phyloP scores from a whole-genome alignment of 1,140 invertebrate species.

The Dreissena polymorpha region DNA sequence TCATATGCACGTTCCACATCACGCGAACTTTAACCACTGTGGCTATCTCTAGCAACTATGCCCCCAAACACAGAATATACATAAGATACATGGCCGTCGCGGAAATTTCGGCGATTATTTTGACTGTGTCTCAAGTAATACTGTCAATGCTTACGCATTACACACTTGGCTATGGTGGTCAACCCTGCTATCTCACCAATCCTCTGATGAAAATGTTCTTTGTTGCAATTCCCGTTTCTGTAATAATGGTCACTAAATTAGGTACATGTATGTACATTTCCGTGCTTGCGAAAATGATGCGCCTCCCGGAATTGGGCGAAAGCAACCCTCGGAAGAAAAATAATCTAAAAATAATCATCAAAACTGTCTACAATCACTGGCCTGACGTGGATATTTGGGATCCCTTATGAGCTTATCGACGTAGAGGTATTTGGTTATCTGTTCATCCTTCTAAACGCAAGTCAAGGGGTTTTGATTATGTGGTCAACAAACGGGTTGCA shows the following conservation, averaged over 20 bases:
- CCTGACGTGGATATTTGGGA: constrained; percentile 28
- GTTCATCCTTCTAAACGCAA: constrained; percentile 36
- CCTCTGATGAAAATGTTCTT: constrained; percentile 18
- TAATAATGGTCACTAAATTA: constrained; percentile 20
- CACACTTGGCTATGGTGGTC: constrained; percentile 18
- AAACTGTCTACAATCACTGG: constrained; percentile 48
- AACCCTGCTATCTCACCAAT: constrained; percentile 8
- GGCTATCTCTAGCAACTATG: background rate
- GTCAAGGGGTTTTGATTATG: constrained; percentile 34
- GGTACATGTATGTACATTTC: constrained; percentile 12
- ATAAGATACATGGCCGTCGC: constrained; percentile 5
- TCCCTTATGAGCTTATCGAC: constrained; percentile 11
- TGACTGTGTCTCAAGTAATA: constrained; percentile 19
- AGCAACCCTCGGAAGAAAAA: constrained; percentile 11
- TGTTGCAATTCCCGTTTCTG: constrained; percentile 21
- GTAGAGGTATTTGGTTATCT: constrained; percentile 20
- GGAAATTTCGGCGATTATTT: background rate
- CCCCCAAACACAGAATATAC: background rate
- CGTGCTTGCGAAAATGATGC: constrained; percentile 15
- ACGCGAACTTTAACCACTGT: constrained; percentile 8
- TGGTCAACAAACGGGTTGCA: no score
- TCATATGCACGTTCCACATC: constrained; percentile 48
- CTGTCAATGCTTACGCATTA: background rate
- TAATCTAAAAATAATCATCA: constrained; percentile 15
- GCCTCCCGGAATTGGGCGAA: background rate